Percentiles rank a stretch among this genome's conserved stretches.
These are phyloP conservation scores for Cliona cf. orientalis DNA, from an alignment of 37 sponge, comb jelly and placozoan species.

Conservation along the genomic window DNA sequence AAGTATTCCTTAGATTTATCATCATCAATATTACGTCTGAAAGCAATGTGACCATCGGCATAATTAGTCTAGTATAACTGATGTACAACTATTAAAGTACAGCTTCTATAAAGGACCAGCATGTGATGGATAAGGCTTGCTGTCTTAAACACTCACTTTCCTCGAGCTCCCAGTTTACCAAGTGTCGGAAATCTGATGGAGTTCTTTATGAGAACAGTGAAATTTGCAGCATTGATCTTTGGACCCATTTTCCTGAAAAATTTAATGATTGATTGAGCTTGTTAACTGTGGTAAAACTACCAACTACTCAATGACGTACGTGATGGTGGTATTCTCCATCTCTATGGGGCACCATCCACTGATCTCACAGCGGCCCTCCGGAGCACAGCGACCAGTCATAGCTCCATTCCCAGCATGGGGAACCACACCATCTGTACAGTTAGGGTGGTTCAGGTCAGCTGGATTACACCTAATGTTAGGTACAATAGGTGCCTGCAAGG, in stretches of 20 bases:
- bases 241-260: slow-evolving; percentile 41
- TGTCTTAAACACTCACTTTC: slow-evolving; percentile 54
- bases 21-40: too few species aligned
- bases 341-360: slow-evolving; percentile 72
- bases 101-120: too few species aligned
- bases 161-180: neutral
- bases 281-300: too few species aligned
- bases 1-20: too few species aligned
- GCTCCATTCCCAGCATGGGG: slow-evolving; percentile 51
- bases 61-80: too few species aligned
- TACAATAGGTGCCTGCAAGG: slow-evolving; percentile 11
- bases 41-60: too few species aligned
- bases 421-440: slow-evolving; percentile 27
- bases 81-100: too few species aligned
- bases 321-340: slow-evolving; percentile 44
- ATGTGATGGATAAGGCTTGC: too few species aligned
- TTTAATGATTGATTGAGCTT: neutral
- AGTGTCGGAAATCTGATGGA: slow-evolving; percentile 71
- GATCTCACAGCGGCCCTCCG: slow-evolving; percentile 46
- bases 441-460: too few species aligned
- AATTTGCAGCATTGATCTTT: slow-evolving; percentile 56
- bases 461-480: slow-evolving; percentile 19
- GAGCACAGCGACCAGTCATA: slow-evolving; percentile 24
- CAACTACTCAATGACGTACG: too few species aligned
- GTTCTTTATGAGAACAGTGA: slow-evolving; percentile 89